Base-by-base conservation (phyloP, 1,140 invertebrate genomes). In the Heliconius hermathena region DNA sequence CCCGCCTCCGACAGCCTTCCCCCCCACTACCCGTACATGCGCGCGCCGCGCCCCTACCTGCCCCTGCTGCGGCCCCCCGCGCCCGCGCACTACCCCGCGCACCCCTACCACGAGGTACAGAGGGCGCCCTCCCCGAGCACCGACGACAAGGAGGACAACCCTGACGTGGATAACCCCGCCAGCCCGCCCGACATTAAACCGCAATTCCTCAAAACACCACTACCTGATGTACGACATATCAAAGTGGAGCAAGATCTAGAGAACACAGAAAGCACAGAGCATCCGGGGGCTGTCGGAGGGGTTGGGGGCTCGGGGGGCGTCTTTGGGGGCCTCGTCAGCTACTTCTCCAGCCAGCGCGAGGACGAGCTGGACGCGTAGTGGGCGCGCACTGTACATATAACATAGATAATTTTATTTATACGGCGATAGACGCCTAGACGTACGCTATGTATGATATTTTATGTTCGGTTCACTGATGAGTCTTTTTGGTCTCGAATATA, bases 291-390 rank as follows among this genome's bases (percentile, higher is more conserved):
- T 18, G 26, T 26, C 5, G 70, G 97, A 38, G 97, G 97, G 87
- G 97, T 97, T 91, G 97, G 97, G 20, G 97, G 33, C 71, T 33
- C 71, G 36, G 26, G 70, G 70, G 70, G 97, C 46, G 97, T 97
- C 87, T 98, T 97, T 91, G 97, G 97, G n/a, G 97, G 97, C 20
- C 95, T 98, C 78, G 97, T 98, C n/a, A 98, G 97, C 79, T 98
- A 98, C 92, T 98, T 98, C 93, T 98, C 97, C 79, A 97, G 97
- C 92, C 97, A 98, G 92, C 95, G 96, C 80, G 97, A 97, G 88
- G 97, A 97, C 90, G 97, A 97, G 90, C 78, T 93, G 18, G 91
- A 94, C 90, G 88, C 88, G 80, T 93, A 89, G 33, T 36, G 33
- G 85, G 66, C 16, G 49, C 18, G 54, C 60, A 38, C 71, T 92